Evolutionary conservation across 1,140 invertebrate genomes (phyloP).

Genomic region (Drosophila novamexicana): DNA sequence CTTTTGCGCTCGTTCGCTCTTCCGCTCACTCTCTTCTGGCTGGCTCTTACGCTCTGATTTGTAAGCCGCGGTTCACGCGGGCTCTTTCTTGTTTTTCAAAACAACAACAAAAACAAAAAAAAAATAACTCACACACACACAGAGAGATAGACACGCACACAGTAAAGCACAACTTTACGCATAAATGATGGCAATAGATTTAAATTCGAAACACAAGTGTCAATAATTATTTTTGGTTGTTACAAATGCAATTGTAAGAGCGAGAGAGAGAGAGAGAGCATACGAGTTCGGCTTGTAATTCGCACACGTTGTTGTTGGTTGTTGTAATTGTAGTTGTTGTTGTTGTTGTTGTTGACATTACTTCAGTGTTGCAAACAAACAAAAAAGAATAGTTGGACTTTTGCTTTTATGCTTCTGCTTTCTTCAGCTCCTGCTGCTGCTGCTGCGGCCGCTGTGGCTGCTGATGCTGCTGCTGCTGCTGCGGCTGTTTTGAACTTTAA

Average conservation of each 20-base stretch:
- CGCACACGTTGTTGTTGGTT: conserved; percentile 22
- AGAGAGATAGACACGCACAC: conserved; percentile 4
- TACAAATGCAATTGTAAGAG: conserved; percentile 2
- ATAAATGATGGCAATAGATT: conserved; percentile 19
- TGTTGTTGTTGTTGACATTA: conserved; percentile 18
- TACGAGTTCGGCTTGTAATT: conserved; percentile 30
- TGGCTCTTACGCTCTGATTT: conserved; percentile 9
- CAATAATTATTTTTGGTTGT: conserved; percentile 24
- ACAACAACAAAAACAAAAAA: conserved; percentile 38
- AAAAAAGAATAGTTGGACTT: conserved; percentile 35
- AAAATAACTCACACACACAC: conserved; percentile 8
- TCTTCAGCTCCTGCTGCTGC: conserved; percentile 23
- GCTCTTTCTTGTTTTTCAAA: conserved; percentile 8
- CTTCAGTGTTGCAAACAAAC: conserved; percentile 21
- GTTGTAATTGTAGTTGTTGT: conserved; percentile 20
- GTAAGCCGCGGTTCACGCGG: conserved; percentile 24
- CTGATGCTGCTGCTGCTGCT: conserved; percentile 1
- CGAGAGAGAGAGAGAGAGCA: background rate
- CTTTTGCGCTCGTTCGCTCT: conserved; percentile 24
- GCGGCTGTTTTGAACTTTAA: conserved; percentile 41
- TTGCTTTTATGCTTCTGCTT: conserved; percentile 26
- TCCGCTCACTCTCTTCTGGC: conserved; percentile 5
- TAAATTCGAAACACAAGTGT: conserved; percentile 35
- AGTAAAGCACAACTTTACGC: background rate
- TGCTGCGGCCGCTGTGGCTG: conserved; percentile 13